These are phyloP conservation scores for Lineus longissimus DNA, from an alignment of 1,140 invertebrate genomes.

Conservation along the genomic window DNA sequence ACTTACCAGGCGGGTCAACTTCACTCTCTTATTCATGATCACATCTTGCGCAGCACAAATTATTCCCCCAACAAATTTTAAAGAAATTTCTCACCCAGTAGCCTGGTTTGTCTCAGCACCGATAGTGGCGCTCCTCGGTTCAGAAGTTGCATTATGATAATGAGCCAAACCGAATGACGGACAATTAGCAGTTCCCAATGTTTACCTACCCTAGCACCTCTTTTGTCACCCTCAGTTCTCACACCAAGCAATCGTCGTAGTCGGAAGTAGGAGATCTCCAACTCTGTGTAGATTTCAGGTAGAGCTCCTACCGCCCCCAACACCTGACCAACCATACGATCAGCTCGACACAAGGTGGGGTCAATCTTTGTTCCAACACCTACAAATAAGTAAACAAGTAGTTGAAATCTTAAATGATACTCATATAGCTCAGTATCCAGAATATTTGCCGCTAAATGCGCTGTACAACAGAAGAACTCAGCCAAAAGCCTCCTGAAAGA, in stretches of 20 bases:
- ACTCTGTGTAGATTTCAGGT: constrained; percentile 95
- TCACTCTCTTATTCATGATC: too few relatives aligned
- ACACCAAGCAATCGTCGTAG: constrained; percentile 93
- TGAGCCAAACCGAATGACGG: too few relatives aligned
- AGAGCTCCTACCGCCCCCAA: constrained; percentile 94
- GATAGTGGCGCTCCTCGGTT: too few relatives aligned
- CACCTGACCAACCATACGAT: constrained; percentile 96
- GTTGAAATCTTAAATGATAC: background rate
- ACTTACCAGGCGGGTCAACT: too few relatives aligned
- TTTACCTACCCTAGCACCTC: constrained; percentile 82
- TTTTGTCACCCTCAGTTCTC: constrained; percentile 97
- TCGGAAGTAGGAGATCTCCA: constrained; percentile 97
- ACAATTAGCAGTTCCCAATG: background rate
- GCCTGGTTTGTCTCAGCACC: too few relatives aligned
- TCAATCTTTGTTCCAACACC: constrained; percentile 99
- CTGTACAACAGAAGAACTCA: background rate
- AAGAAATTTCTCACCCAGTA: too few relatives aligned
- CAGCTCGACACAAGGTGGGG: constrained; percentile 94
- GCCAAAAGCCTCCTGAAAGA: too few relatives aligned
- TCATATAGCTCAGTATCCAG: background rate
- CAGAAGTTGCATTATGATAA: too few relatives aligned
- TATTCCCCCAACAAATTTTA: too few relatives aligned
- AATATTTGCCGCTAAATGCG: background rate
- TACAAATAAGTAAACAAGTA: constrained; percentile 34
- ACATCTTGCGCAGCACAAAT: too few relatives aligned